Conservation (phyloP, 2,797 vertebrate genomes). For the Pseudochirops corinnae region DNA sequence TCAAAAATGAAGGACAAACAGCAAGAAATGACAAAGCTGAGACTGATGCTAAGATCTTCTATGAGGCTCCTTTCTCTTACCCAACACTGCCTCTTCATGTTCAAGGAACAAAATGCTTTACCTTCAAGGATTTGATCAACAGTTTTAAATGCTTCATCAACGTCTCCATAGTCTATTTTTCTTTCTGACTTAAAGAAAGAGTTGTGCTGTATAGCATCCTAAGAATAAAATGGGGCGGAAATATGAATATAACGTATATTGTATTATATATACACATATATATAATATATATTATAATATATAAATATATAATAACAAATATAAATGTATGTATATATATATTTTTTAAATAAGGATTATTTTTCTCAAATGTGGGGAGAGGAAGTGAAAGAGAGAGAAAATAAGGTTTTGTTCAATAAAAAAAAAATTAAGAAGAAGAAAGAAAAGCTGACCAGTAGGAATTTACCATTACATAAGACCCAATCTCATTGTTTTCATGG, state of each 20-base stretch:
- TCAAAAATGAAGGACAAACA: background rate
- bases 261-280: no score
- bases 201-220: conserved; percentile 85
- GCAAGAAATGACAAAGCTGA: background rate
- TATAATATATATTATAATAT: no score
- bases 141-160: conserved; percentile 84
- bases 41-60: background rate
- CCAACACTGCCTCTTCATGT: background rate
- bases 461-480: background rate
- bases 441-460: background rate
- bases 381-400: background rate
- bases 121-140: conserved; percentile 86
- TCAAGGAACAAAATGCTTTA: conserved; percentile 67
- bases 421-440: background rate
- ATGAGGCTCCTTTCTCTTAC: background rate
- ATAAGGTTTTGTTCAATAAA: background rate
- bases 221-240: conserved; percentile 26
- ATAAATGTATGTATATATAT: no score
- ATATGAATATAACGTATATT: background rate
- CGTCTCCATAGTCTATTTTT: conserved; percentile 85
- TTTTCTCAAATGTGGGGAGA: background rate
- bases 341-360: background rate
- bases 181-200: conserved; percentile 83
- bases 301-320: no score
- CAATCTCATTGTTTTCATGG: background rate